Conservation (phyloP, 2,888 invertebrate genomes). For the Auanema freiburgensis region DNA sequence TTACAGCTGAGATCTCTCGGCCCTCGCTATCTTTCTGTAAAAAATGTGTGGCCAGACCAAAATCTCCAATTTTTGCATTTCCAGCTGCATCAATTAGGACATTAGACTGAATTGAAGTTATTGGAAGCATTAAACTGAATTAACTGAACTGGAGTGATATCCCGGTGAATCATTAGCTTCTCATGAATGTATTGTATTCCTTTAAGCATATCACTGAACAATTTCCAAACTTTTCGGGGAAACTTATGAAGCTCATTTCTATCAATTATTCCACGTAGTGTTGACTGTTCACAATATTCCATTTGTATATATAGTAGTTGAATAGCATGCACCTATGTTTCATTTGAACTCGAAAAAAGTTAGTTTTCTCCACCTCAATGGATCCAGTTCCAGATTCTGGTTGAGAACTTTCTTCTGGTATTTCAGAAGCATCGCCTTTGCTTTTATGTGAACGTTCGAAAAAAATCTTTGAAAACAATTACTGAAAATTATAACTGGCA, state of each 20-base stretch:
- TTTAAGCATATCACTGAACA: constrained; percentile 92
- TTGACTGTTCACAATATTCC: constrained; percentile 98
- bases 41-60: constrained; percentile 77
- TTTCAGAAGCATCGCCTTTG: too few species aligned
- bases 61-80: constrained; percentile 96
- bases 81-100: constrained; percentile 88
- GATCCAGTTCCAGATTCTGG: background rate
- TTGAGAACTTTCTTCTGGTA: too few species aligned
- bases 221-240: constrained; percentile 72
- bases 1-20: constrained; percentile 5
- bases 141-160: constrained; percentile 53
- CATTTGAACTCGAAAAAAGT: too few species aligned
- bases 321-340: constrained; percentile 9
- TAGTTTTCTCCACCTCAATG: too few species aligned
- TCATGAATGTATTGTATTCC: constrained; percentile 61
- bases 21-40: constrained; percentile 13
- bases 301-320: constrained; percentile 72
- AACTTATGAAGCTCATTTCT: constrained; percentile 72
- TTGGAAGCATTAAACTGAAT: background rate
- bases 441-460: too few species aligned
- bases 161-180: constrained; percentile 56
- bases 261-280: constrained; percentile 71
- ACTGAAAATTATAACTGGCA: too few species aligned
- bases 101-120: constrained; percentile 72
- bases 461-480: too few species aligned